Conservation (phyloP, 2,888 invertebrate genomes). For the Fabriciana adippe region DNA sequence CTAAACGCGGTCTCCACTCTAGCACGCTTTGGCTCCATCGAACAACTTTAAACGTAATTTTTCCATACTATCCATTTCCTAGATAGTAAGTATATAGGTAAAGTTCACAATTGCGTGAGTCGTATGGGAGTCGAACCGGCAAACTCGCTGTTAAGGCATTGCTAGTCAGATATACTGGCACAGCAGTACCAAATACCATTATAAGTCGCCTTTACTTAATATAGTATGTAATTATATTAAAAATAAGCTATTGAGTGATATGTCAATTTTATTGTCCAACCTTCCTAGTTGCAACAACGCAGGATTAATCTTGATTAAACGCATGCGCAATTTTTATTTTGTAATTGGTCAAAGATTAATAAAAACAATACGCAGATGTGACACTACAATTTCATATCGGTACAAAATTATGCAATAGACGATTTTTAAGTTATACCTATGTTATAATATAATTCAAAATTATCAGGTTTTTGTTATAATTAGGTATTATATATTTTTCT, state of each 20-base stretch:
- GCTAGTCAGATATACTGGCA: background rate
- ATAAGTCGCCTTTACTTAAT: background rate
- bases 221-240: constrained; percentile 1
- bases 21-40: too few relatives aligned
- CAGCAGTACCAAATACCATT: background rate
- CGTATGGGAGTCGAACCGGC: background rate
- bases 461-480: too few relatives aligned
- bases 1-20: too few relatives aligned
- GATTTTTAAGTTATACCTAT: too few relatives aligned
- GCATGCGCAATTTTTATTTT: constrained; percentile 67
- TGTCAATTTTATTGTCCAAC: constrained; percentile 71
- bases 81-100: too few relatives aligned
- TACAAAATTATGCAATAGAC: too few relatives aligned
- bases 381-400: background rate
- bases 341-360: constrained; percentile 62
- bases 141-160: background rate
- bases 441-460: too few relatives aligned
- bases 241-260: constrained; percentile 27
- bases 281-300: constrained; percentile 68
- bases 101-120: too few relatives aligned
- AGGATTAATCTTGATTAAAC: constrained; percentile 72
- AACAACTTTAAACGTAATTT: too few relatives aligned
- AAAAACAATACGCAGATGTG: constrained; percentile 25
- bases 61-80: too few relatives aligned
- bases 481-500: too few relatives aligned